Evolutionary conservation across 2,888 invertebrate species (phyloP).

Genomic region (Xylophagus ater): DNA sequence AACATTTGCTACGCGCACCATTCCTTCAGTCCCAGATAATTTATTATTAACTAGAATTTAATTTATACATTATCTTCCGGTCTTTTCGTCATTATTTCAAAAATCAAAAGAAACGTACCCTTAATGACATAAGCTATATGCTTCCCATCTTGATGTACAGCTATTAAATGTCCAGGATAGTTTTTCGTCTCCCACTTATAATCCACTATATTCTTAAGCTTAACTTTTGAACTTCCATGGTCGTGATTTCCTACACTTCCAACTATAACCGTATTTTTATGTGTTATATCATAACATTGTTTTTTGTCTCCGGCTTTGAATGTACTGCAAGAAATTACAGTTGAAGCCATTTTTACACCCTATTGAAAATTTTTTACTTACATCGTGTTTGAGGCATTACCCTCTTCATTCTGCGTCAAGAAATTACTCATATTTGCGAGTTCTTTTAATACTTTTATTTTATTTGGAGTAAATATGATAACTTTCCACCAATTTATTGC

Average conservation of each 20-base stretch:
- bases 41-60: constrained; percentile 32
- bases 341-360: neutral
- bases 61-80: neutral
- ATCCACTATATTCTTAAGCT: constrained; percentile 79
- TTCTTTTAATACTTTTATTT: neutral
- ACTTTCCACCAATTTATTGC: neutral
- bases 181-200: constrained; percentile 87
- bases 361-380: constrained; percentile 13
- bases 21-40: constrained; percentile 45
- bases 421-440: constrained; percentile 16
- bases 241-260: constrained; percentile 62
- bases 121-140: constrained; percentile 85
- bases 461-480: neutral
- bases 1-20: constrained; percentile 71
- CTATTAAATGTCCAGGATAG: constrained; percentile 77
- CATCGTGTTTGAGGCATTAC: constrained; percentile 17
- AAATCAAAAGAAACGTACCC: constrained; percentile 45
- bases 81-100: neutral
- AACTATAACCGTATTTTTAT: too few species aligned
- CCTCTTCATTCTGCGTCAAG: constrained; percentile 15
- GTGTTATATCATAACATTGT: constrained; percentile 32
- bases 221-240: constrained; percentile 81
- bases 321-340: constrained; percentile 20
- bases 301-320: constrained; percentile 31
- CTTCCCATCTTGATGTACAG: constrained; percentile 74